Conservation (phyloP, 2,113 vertebrate genomes). For the Nanorana parkeri region DNA sequence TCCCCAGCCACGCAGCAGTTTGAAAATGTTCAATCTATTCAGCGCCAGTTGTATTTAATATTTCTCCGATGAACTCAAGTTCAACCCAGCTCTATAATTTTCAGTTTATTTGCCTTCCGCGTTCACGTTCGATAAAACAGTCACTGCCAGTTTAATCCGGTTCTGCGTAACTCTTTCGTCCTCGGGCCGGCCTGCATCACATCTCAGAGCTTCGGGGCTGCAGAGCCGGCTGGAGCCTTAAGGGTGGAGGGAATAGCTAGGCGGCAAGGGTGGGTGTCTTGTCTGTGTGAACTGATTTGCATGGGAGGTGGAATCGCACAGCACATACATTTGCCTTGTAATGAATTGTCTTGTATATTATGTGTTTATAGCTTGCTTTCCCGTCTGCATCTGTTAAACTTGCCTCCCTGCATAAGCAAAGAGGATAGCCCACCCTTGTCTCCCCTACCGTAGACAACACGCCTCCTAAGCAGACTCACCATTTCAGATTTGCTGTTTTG, state of each 20-base stretch:
- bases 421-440: slow-evolving; percentile 37
- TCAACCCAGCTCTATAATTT: slow-evolving; percentile 58
- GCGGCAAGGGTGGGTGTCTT: neutral
- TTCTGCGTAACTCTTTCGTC: slow-evolving; percentile 34
- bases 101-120: slow-evolving; percentile 58
- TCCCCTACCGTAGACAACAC: neutral
- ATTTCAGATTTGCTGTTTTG: no score
- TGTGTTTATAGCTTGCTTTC: slow-evolving; percentile 50
- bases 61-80: slow-evolving; percentile 57
- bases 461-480: neutral
- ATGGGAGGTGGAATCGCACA: slow-evolving; percentile 50
- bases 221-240: neutral
- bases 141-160: slow-evolving; percentile 49
- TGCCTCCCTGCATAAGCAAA: slow-evolving; percentile 50
- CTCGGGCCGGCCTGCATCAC: neutral
- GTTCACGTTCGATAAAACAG: slow-evolving; percentile 58
- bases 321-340: slow-evolving; percentile 58
- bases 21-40: slow-evolving; percentile 56
- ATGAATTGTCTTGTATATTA: slow-evolving; percentile 57
- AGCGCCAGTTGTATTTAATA: slow-evolving; percentile 58
- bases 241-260: slow-evolving; percentile 21
- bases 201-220: neutral
- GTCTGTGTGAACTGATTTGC: slow-evolving; percentile 54
- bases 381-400: slow-evolving; percentile 53
- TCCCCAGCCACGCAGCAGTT: slow-evolving; percentile 57